Conservation (phyloP, 2,888 invertebrate species). For the Agonum fuliginosum region DNA sequence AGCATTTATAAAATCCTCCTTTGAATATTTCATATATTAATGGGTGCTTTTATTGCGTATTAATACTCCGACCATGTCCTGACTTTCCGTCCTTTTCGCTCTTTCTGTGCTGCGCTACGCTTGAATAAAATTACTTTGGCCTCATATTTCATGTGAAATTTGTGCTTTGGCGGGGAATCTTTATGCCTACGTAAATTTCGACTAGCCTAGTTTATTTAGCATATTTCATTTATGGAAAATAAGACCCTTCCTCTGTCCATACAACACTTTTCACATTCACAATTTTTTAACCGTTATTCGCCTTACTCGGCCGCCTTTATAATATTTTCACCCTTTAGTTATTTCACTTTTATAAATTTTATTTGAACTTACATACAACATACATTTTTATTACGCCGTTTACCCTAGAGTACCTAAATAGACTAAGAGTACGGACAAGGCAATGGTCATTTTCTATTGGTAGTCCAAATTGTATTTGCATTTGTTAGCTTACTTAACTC, state of each 20-base stretch:
- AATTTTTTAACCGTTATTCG: too few species aligned
- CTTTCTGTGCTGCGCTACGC: slow-evolving; percentile 8
- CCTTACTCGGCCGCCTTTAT: too few species aligned
- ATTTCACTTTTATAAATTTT: too few species aligned
- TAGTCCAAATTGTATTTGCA: too few species aligned
- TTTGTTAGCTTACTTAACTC: too few species aligned
- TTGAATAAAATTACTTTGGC: slow-evolving; percentile 46
- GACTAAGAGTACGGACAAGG: too few species aligned
- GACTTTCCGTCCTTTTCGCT: neutral
- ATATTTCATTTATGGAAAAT: slow-evolving; percentile 51
- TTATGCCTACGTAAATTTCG: slow-evolving; percentile 44
- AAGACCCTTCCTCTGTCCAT: neutral
- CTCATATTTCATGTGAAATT: slow-evolving; percentile 46
- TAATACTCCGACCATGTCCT: slow-evolving; percentile 48
- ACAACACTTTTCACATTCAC: neutral
- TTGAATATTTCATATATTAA: slow-evolving; percentile 56
- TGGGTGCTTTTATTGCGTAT: slow-evolving; percentile 51
- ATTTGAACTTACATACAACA: too few species aligned
- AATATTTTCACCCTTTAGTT: too few species aligned
- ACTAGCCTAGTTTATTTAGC: slow-evolving; percentile 35
- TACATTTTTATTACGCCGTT: too few species aligned
- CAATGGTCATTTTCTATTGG: too few species aligned
- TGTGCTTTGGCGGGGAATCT: slow-evolving; percentile 41
- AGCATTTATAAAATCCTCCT: slow-evolving; percentile 48
- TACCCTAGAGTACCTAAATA: too few species aligned